These are phyloP conservation scores for Tonatia bakeri DNA, from an alignment of 2,113 vertebrate genomes.

Conservation along the genomic window DNA sequence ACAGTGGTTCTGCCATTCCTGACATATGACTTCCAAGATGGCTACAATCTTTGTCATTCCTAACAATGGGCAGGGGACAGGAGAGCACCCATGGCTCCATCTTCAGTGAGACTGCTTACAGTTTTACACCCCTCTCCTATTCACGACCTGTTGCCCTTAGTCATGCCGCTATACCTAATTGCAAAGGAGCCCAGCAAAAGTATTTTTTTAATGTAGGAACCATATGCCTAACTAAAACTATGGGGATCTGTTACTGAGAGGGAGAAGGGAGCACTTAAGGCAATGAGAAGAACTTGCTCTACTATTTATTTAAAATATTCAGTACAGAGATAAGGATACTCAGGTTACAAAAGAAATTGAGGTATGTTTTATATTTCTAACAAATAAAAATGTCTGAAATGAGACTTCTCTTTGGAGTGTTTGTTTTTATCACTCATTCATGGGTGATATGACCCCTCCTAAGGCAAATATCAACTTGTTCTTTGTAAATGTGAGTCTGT, in stretches of 20 bases:
- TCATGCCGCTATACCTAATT: neutral
- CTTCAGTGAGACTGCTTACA: neutral
- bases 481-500: neutral
- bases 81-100: neutral
- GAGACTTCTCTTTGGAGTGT: neutral
- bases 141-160: neutral
- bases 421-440: neutral
- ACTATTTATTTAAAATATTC: neutral
- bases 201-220: neutral
- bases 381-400: neutral
- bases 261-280: no score
- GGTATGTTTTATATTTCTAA: neutral
- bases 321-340: neutral
- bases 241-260: neutral
- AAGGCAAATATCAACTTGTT: neutral
- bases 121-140: neutral
- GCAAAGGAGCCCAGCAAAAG: neutral
- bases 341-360: neutral
- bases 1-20: neutral
- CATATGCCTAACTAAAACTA: neutral
- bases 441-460: no score
- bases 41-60: neutral
- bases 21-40: neutral
- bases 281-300: neutral
- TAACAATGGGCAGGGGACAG: neutral